These are phyloP conservation scores for Thalassaphorura encarpata DNA, from an alignment of 1,140 invertebrate genomes.

Conservation along the genomic window DNA sequence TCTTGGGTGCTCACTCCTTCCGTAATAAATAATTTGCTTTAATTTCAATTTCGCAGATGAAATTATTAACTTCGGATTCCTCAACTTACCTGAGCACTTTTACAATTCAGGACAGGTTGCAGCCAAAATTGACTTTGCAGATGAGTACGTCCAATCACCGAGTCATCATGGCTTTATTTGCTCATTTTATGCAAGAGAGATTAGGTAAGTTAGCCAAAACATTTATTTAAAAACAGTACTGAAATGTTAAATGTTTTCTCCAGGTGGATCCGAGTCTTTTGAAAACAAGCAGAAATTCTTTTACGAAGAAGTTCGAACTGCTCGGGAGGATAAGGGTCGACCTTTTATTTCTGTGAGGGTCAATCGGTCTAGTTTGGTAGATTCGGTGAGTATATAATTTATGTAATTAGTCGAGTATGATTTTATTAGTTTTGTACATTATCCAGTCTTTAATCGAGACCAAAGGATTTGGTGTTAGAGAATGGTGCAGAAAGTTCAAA, in stretches of 20 bases:
- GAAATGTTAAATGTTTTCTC: conserved; percentile 13
- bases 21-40: neutral
- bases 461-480: conserved; percentile 62
- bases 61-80: conserved; percentile 3
- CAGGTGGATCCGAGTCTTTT: conserved; percentile 83
- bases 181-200: conserved; percentile 23
- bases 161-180: conserved; percentile 24
- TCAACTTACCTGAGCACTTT: conserved; percentile 1
- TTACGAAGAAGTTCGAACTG: conserved; percentile 74
- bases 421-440: conserved; percentile 18
- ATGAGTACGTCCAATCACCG: conserved; percentile 14
- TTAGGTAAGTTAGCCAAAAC: conserved; percentile 13
- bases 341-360: conserved; percentile 52
- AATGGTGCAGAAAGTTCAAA: conserved; percentile 90
- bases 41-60: conserved; percentile 6
- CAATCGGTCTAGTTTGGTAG: conserved; percentile 11
- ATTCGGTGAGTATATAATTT: conserved; percentile 20
- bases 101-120: conserved; percentile 20
- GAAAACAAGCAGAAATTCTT: conserved; percentile 92
- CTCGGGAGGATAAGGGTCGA: conserved; percentile 65
- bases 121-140: conserved; percentile 20
- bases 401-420: neutral
- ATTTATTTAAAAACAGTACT: too few species aligned
- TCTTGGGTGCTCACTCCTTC: neutral
- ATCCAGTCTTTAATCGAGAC: conserved; percentile 65